Evolutionary conservation across 2,113 vertebrate genomes (phyloP).

Genomic region (Archocentrus centrarchus): DNA sequence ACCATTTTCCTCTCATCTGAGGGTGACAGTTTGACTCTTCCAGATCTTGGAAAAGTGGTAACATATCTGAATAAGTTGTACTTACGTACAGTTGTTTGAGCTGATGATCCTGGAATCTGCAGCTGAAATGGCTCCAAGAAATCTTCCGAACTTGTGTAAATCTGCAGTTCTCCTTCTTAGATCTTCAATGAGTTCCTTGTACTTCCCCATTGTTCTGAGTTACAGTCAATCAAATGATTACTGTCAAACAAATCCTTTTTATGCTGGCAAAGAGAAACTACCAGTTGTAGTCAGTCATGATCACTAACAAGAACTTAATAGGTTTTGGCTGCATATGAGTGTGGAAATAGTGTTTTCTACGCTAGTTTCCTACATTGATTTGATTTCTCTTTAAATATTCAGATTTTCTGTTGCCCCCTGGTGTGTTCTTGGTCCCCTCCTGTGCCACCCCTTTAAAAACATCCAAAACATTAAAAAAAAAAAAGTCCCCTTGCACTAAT

Average conservation of each 20-base stretch:
- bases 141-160: not conserved
- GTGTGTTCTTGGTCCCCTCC: not conserved
- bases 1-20: not conserved
- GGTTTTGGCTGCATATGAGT: not conserved
- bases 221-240: no score
- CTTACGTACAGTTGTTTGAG: no score
- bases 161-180: not conserved
- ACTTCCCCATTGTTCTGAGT: no score
- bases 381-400: no score
- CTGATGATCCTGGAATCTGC: no score
- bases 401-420: not conserved
- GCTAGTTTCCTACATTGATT: not conserved
- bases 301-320: not conserved
- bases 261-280: no score
- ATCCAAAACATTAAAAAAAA: not conserved
- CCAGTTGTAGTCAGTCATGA: not conserved
- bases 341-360: not conserved
- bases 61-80: no score
- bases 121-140: no score
- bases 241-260: no score
- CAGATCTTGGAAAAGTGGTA: not conserved
- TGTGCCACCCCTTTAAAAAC: not conserved
- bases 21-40: not conserved
- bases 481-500: not conserved
- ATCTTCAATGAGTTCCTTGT: not conserved